These are phyloP conservation scores for Thelaira solivaga DNA, from an alignment of 2,888 invertebrate genomes.

Conservation along the genomic window DNA sequence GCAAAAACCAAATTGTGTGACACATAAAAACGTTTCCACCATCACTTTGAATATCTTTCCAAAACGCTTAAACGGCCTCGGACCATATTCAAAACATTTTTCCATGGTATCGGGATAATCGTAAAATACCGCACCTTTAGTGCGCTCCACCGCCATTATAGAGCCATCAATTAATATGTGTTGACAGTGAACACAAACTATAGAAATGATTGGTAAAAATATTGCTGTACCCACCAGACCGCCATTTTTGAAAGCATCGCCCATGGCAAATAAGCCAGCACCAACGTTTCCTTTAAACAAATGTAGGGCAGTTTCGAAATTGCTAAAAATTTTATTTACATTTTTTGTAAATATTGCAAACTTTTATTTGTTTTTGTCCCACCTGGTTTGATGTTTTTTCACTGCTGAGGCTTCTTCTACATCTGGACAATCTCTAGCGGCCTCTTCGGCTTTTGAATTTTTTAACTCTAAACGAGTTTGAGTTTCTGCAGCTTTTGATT, in stretches of 20 bases:
- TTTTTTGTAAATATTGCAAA: background rate
- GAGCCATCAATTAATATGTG: constrained; percentile 84
- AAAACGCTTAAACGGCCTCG: constrained; percentile 79
- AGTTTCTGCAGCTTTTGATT: constrained; percentile 14
- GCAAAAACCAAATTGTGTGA: constrained; percentile 98
- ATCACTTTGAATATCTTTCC: constrained; percentile 82
- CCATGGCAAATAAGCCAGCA: constrained; percentile 96
- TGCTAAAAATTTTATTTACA: background rate
- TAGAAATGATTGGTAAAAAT: constrained; percentile 88
- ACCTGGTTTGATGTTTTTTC: constrained; percentile 66
- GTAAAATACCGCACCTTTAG: constrained; percentile 79
- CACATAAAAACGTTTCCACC: constrained; percentile 91
- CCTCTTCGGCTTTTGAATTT: constrained; percentile 17
- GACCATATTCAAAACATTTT: constrained; percentile 87
- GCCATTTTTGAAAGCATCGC: constrained; percentile 93
- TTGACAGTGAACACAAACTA: constrained; percentile 94
- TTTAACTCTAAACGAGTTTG: background rate
- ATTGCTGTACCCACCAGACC: constrained; percentile 89
- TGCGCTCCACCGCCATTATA: constrained; percentile 68
- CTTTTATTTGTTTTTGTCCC: too few species aligned
- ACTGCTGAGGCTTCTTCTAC: constrained; percentile 63
- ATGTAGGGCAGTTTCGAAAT: constrained; percentile 89
- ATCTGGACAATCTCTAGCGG: constrained; percentile 30
- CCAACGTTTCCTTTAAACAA: constrained; percentile 96
- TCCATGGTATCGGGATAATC: constrained; percentile 91